Evolutionary conservation across 2,113 vertebrate species (phyloP), one percentile per base, ranked within the genome.

Genomic region (Silurus glanis): DNA sequence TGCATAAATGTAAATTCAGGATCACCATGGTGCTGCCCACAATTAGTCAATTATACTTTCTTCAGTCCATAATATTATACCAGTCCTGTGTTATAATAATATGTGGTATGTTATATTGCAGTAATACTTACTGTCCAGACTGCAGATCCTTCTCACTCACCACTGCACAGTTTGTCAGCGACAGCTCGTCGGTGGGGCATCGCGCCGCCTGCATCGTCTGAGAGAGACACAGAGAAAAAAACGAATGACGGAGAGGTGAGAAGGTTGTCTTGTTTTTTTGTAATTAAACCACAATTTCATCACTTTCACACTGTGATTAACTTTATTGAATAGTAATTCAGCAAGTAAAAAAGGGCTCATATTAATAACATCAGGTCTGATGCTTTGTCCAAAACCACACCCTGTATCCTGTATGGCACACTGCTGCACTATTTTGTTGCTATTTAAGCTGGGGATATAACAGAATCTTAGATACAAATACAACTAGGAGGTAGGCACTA

Each of bases 131-230:
- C 98, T 96, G 97, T 92, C 97, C 97, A 78, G 97, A 96, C 79
- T 96, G 97, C 93, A 98, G 97, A 86, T 99, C 98, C 92, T 97
- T 98, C 93, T 99, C 98, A 4, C 93, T 98, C 88, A 99, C 97
- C 92, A 99, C 98, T 13, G 97, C 98, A 64, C 98, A 99, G 92
- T 99, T 99, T 86, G 96, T 97, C 89, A 99, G 88, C 0, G 98
- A 99, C 87, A 99, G 95, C 83, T 99, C 98, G 23, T 99, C 98
- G 0, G 98, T 99, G 71, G 98, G 98, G 93, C 98, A 99, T 82
- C 98, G 94, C 0, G 96, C 97, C 49, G 97, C 98, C 93, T 97
- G 97, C 98, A 99, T 99, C 21, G 95, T 91, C 96, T 99, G 28
- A 86, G 13, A 28, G 25, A 10, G 17, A 25, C 23, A 76, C 74